Conservation (phyloP, 2,888 invertebrate genomes). For the Leptura quadrifasciata region DNA sequence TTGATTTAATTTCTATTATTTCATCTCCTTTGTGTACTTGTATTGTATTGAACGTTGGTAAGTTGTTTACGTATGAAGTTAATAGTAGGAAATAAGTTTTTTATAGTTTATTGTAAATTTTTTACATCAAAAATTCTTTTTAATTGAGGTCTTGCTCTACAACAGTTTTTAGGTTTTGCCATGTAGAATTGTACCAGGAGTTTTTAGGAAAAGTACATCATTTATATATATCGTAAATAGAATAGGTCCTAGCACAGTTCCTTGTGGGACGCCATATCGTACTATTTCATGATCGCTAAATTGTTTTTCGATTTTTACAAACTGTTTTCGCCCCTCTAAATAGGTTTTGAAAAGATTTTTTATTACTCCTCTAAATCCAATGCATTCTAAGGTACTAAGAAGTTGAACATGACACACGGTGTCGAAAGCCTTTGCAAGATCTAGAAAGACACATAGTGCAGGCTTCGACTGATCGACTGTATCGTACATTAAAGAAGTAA, state of each 20-base stretch:
- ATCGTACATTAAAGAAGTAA: no score
- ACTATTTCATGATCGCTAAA: no score
- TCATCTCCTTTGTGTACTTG: neutral
- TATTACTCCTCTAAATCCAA: neutral
- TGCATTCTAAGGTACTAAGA: neutral
- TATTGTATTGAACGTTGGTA: neutral
- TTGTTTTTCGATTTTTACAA: no score
- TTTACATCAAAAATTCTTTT: constrained; percentile 1
- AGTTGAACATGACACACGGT: no score
- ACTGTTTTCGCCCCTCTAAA: neutral
- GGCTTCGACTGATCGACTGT: no score
- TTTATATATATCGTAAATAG: no score
- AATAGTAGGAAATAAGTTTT: constrained; percentile 12
- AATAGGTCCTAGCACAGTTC: no score
- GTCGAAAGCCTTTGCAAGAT: no score
- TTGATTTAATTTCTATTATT: neutral
- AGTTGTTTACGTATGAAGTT: neutral
- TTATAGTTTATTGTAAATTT: constrained; percentile 17
- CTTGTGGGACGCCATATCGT: no score
- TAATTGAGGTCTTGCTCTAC: neutral
- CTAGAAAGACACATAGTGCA: no score
- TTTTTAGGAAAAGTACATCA: no score
- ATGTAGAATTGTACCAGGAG: neutral
- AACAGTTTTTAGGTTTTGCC: neutral
- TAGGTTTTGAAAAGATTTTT: neutral